Evolutionary conservation across 2,113 vertebrate species (phyloP), one percentile per base, ranked within the genome.

Genomic region (Misgurnus mizolepis): DNA sequence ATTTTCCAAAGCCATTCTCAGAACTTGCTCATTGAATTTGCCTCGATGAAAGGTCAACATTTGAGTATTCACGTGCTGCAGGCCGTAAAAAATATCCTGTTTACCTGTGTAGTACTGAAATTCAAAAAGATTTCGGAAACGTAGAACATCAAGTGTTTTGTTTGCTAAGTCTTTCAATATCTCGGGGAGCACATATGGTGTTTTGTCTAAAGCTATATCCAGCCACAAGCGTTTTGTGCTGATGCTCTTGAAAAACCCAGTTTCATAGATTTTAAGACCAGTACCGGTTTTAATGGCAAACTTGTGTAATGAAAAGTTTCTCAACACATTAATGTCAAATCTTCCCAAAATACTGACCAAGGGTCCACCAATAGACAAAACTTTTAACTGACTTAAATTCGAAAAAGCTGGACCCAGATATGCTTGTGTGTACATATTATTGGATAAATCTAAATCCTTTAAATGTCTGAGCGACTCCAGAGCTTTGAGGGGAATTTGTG

Each of bases 41-140:
- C 95, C 95, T 62, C 94, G 86, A 87, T 90, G 90, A 71, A 96
- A 95, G 68, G 92, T 87, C 70, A 96, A 67, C 68, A 90, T 83
- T 50, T 82, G 0, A 0, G 88, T 53, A 1, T 0, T 76, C 8
- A 95, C 55, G 4, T 88, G 4, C 0, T 84, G 80, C 60, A 96
- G 83, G 43, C 89, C 88, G 4, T 85, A 69, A 56, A 96, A 95
- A 79, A 95, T 88, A 39, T 95, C 93, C 0, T 82, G 10, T 0
- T 71, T 2, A 0, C 75, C 87, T 0, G 49, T 56, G 84, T 95
- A 96, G 84, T 95, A 95, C 53, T 43, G 92, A 83, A 95, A 95
- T 83, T 94, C 93, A 53, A 96, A 96, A 78, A 95, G 89, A 79
- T 95, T 95, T 0, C 94, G 91, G 78, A 96, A 95, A 18, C 93